Evolutionary conservation across 2,888 invertebrate genomes (phyloP), one percentile per base, ranked within the genome.

Genomic region (Drosophila setosimentum): DNA sequence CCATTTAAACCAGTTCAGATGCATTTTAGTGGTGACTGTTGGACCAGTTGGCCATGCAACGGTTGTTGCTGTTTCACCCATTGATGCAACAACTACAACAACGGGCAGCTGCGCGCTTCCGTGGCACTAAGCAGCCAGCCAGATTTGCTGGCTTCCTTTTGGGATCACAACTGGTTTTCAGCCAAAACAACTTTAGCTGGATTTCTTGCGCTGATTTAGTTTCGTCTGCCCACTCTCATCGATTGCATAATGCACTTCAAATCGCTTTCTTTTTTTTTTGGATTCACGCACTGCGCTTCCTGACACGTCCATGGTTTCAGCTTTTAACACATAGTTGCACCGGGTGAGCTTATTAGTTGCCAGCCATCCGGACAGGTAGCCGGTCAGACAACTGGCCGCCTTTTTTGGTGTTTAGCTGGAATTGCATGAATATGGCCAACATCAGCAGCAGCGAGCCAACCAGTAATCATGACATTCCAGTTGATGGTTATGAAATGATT

Each of bases 1-100:
- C 73, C 79, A 77, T 74, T 72, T 62, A 83, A 86, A 86, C 89
- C 89, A 81, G 87, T 88, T 88, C 78, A 78, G 58, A 57, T 59
- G 76, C 64, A 60, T 40, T 27, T 57, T 53, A 30, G 45, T 60
- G 40, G 57, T 55, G 60, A 30, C 45, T 32, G 37, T 37, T n/a
- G n/a, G 65, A 59, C 62, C 33, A 45, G 62, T 68, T 66, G 51
- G 42, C 45, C 50, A 37, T 48, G 54, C 49, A 32, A 67, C 58
- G 55, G 42, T 50, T 61, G 65, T 30, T 50, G 79, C 62, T 48
- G 61, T 49, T 68, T 59, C 75, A 60, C 50, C 71, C 35, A 72
- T 61, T 72, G 53, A 69, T 78, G 75, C 85, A 76, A 78, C 79
- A 71, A 59, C 37, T 37, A 33, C 50, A 27, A 21, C 59, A 66